A percentile compares a stretch with the other conserved stretches of the same genome.
Conservation (phyloP, 2,888 invertebrate species). For the Epinotia bilunana region DNA sequence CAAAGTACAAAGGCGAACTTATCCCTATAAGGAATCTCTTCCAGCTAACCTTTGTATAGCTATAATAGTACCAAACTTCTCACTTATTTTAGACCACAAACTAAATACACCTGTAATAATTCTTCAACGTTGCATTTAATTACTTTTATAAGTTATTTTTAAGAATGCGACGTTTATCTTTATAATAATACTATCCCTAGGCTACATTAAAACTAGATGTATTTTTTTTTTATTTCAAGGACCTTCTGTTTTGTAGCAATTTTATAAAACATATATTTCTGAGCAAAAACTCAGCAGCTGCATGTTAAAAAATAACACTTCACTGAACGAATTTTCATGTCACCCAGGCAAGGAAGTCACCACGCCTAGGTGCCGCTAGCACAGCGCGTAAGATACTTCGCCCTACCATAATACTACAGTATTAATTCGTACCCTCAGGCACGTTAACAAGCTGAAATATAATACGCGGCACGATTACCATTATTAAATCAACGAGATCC, state of each 20-base stretch:
- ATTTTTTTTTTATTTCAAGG: conserved; percentile 2
- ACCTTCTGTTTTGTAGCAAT: neutral
- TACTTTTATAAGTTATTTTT: neutral
- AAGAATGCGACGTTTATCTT: neutral
- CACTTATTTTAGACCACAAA: too few relatives aligned
- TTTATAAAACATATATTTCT: conserved; percentile 9
- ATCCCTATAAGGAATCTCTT: too few relatives aligned
- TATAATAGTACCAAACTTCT: too few relatives aligned
- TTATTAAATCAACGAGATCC: conserved; percentile 13
- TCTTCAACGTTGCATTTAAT: too few relatives aligned
- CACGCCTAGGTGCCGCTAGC: conserved; percentile 8
- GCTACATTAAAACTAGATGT: neutral
- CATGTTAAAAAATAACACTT: neutral
- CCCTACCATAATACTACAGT: conserved; percentile 1
- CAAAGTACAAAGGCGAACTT: too few relatives aligned
- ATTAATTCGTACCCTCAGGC: conserved; percentile 16
- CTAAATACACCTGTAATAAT: too few relatives aligned
- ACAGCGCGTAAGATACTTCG: conserved; percentile 1
- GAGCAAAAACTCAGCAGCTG: conserved; percentile 1
- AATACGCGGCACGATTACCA: neutral
- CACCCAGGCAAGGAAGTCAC: conserved; percentile 3
- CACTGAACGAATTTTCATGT: conserved; percentile 17
- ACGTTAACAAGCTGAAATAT: neutral
- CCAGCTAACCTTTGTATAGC: too few relatives aligned
- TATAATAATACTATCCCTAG: neutral